phyloP scores from a whole-genome alignment of 2,888 invertebrate genomes.

The Melanostoma scalare region DNA sequence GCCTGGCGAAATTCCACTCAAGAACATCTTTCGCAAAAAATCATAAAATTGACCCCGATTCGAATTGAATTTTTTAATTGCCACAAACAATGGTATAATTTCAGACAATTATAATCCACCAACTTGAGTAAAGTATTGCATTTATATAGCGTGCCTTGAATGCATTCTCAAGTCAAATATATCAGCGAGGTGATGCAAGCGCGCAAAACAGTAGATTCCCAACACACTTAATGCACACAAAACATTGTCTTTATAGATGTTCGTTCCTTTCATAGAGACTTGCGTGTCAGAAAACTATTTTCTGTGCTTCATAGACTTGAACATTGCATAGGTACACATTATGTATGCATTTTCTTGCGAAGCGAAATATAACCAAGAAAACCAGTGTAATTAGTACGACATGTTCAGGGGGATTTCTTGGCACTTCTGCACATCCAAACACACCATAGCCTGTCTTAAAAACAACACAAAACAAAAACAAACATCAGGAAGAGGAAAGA shows the following conservation, averaged over 20 bases:
- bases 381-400: conserved; percentile 69
- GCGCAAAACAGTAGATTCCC: conserved; percentile 59
- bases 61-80: conserved; percentile 31
- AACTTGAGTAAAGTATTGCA: conserved; percentile 44
- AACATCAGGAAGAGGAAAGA: conserved; percentile 34
- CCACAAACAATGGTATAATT: conserved; percentile 52
- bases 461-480: too few relatives aligned
- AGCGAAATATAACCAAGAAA: conserved; percentile 47
- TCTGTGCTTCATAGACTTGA: conserved; percentile 71
- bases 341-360: conserved; percentile 60
- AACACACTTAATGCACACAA: conserved; percentile 5
- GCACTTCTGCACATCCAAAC: conserved; percentile 50
- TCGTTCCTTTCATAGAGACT: conserved; percentile 55
- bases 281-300: conserved; percentile 72
- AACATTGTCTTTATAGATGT: conserved; percentile 56
- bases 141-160: conserved; percentile 59
- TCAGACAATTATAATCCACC: conserved; percentile 36
- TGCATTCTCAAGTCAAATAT: conserved; percentile 57
- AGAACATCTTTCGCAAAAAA: neutral
- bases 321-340: conserved; percentile 66
- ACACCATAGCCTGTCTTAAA: conserved; percentile 2
- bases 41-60: conserved; percentile 51
- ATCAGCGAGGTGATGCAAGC: conserved; percentile 53
- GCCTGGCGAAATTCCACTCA: neutral
- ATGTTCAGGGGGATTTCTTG: conserved; percentile 68